Evolutionary conservation across 2,888 invertebrate genomes (phyloP).

Genomic region (Melanargia galathea): DNA sequence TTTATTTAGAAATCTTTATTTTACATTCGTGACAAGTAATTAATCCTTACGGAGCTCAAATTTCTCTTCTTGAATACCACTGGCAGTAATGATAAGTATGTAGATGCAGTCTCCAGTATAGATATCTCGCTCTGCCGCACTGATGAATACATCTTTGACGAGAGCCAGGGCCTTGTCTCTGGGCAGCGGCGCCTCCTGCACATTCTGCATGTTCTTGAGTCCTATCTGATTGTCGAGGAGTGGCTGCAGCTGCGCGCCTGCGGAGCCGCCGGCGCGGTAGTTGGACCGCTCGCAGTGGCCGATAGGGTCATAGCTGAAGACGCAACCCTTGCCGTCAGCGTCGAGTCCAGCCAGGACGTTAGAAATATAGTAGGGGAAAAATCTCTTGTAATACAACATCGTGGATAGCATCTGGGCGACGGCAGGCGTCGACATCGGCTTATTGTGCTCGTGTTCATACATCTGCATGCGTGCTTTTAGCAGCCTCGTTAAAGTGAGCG

Average conservation of each 20-base stretch:
- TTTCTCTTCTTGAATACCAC: conserved; percentile 88
- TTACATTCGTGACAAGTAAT: conserved; percentile 51
- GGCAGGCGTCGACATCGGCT: conserved; percentile 95
- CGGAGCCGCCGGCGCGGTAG: conserved; percentile 95
- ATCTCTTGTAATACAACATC: conserved; percentile 96
- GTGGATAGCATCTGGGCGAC: conserved; percentile 98
- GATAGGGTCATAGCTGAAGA: conserved; percentile 98
- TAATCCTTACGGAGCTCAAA: conserved; percentile 95
- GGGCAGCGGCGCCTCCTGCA: conserved; percentile 83
- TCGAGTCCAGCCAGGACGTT: conserved; percentile 97
- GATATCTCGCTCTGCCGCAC: conserved; percentile 98
- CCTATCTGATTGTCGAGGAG: conserved; percentile 98
- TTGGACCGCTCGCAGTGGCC: conserved; percentile 94
- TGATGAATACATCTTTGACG: conserved; percentile 97
- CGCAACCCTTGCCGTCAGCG: conserved; percentile 95
- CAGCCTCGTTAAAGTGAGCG: conserved; percentile 92
- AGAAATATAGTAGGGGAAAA: conserved; percentile 99
- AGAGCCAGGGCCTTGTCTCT: conserved; percentile 92
- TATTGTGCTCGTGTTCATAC: conserved; percentile 97
- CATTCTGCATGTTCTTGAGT: conserved; percentile 91
- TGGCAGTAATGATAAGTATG: conserved; percentile 93
- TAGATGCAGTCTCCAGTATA: conserved; percentile 96
- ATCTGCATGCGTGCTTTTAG: conserved; percentile 95
- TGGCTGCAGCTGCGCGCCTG: conserved; percentile 95
- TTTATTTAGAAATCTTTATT: conserved; percentile 45